Evolutionary conservation across 2,113 vertebrate genomes (phyloP), one percentile per base, ranked within the genome.

Genomic region (Ophiodon elongatus): DNA sequence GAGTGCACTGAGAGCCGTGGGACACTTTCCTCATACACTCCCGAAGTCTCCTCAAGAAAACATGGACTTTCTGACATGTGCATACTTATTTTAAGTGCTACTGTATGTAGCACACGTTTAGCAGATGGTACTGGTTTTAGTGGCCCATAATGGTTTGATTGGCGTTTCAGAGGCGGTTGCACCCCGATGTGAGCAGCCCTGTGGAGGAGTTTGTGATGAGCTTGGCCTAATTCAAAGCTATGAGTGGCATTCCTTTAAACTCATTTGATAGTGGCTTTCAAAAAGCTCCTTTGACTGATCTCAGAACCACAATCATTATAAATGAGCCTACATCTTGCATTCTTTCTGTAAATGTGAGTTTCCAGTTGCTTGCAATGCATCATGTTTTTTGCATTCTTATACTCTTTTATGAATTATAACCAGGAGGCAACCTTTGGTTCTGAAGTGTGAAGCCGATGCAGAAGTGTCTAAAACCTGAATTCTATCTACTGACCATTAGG

Each of bases 1-100:
- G 66, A 76, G 67, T 14, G 33, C 73, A 15, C 72, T 66, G 72
- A 70, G 43, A 75, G 76, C 70, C n/a, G 15, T 45, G 57, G 52
- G 41, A 67, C n/a, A 43, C 39, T 37, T 52, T 37, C 23, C 23
- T 35, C 27, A n/a, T 13, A n/a, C 11, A n/a, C 1, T 67, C 17
- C 0, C 19, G 67, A 8, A 29, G 43, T 66, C 41, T 74, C 64
- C 45, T 76, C 1, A 70, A 65, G 56, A 65, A 31, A 27, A 27
- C 65, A 50, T 0, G 21, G 45, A 43, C 73, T 62, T 75, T 68
- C 43, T 74, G 82, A 29, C 56, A 27, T 14, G 14, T 10, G 21
- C 19, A 21, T n/a, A 59, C 15, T 70, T 45, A 19, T n/a, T 73
- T n/a, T 31, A 50, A 77, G 60, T n/a, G 13, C 21, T 23, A 0